phyloP scores from a whole-genome alignment of 2,888 invertebrate genomes.

The Drosophila greeni region DNA sequence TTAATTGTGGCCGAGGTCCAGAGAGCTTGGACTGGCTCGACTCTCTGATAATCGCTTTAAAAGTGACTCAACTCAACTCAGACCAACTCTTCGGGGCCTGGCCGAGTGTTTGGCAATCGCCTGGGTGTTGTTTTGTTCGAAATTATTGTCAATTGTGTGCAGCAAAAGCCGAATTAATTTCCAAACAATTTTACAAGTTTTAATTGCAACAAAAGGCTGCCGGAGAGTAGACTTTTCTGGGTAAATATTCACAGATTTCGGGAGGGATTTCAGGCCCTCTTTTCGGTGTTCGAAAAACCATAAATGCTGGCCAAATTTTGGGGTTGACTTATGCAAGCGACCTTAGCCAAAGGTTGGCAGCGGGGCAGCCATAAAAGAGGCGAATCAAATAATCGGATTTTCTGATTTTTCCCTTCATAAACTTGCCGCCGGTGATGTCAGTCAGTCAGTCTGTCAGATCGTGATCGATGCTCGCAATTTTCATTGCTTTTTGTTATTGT shows the following conservation, averaged over 20 bases:
- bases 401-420: constrained; percentile 38
- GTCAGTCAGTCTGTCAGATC: constrained; percentile 50
- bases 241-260: neutral
- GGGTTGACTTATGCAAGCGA: constrained; percentile 27
- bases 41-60: constrained; percentile 50
- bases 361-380: constrained; percentile 23
- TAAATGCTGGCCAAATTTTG: constrained; percentile 7
- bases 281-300: neutral
- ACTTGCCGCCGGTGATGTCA: constrained; percentile 63
- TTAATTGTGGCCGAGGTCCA: constrained; percentile 63
- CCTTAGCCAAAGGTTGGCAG: constrained; percentile 41
- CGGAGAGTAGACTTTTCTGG: constrained; percentile 15
- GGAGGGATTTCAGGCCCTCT: neutral
- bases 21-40: constrained; percentile 20
- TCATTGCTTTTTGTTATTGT: constrained; percentile 33
- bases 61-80: constrained; percentile 75
- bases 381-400: constrained; percentile 16
- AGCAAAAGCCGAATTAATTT: constrained; percentile 64
- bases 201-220: constrained; percentile 61
- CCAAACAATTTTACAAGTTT: constrained; percentile 47
- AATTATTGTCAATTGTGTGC: constrained; percentile 71
- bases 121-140: constrained; percentile 31
- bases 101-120: constrained; percentile 36
- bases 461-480: constrained; percentile 62
- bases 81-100: constrained; percentile 60